A percentile compares a stretch with the other conserved stretches of the same genome.
Evolutionary conservation across 2,113 vertebrate species (phyloP).

Genomic region (Fregata magnificens): DNA sequence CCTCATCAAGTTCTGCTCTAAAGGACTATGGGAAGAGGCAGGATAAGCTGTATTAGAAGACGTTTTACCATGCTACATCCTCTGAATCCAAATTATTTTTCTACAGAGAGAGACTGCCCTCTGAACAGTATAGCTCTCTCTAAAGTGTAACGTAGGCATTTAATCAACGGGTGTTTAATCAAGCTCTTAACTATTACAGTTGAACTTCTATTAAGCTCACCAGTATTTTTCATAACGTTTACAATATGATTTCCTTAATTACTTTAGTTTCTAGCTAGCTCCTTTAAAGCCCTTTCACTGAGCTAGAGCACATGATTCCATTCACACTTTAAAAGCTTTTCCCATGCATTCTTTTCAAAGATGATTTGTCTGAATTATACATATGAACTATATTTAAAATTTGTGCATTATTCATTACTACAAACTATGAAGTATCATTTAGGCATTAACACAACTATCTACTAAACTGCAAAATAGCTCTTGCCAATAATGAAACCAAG

Average conservation of each 20-base stretch:
- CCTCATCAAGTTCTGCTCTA: neutral
- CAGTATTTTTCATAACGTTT: neutral
- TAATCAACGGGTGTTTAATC: neutral
- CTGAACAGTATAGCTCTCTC: neutral
- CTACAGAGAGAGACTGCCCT: neutral
- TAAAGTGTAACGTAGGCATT: neutral
- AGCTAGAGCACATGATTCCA: slow-evolving; percentile 22
- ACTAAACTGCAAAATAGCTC: neutral
- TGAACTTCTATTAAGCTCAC: neutral
- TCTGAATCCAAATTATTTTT: neutral
- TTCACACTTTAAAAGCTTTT: slow-evolving; percentile 28
- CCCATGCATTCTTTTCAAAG: slow-evolving; percentile 36
- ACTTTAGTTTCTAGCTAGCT: neutral
- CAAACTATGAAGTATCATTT: slow-evolving; percentile 13
- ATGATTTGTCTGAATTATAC: slow-evolving; percentile 7
- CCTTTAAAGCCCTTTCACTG: neutral
- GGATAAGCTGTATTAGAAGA: neutral
- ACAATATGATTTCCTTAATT: neutral
- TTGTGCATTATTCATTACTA: slow-evolving; percentile 11
- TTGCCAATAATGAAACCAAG: neutral
- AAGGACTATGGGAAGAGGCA: neutral
- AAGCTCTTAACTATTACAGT: neutral
- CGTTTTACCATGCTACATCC: neutral
- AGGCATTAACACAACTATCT: neutral
- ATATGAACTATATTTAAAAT: slow-evolving; percentile 13